phyloP scores from a whole-genome alignment of 2,797 vertebrate species.

The Serranus cabrilla region DNA sequence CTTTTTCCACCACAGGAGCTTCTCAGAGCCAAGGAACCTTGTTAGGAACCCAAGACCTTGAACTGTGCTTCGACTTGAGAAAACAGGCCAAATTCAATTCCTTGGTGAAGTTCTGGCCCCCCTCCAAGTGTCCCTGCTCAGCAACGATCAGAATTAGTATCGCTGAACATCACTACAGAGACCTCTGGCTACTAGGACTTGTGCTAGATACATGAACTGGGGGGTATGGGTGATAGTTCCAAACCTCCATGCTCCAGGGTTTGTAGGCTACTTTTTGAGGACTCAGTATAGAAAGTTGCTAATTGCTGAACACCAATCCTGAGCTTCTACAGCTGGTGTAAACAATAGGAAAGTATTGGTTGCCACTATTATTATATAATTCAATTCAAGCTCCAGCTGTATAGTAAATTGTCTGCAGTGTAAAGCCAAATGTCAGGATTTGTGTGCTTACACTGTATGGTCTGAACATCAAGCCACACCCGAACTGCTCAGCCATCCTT shows the following conservation, averaged over 20 bases:
- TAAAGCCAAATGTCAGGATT: too few relatives aligned
- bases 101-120: neutral
- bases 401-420: too few relatives aligned
- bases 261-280: neutral
- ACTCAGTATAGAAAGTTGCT: neutral
- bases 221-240: neutral
- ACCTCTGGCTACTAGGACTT: neutral
- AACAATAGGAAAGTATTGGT: neutral
- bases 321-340: neutral
- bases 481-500: too few relatives aligned
- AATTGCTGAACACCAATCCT: neutral
- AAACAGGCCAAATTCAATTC: neutral
- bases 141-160: neutral
- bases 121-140: neutral
- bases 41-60: constrained; percentile 5
- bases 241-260: neutral
- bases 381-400: too few relatives aligned
- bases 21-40: neutral
- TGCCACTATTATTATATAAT: too few relatives aligned
- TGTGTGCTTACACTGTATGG: too few relatives aligned
- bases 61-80: neutral
- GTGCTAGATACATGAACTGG: neutral
- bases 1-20: neutral
- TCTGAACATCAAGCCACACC: too few relatives aligned
- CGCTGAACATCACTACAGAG: neutral